A percentile compares a stretch with the other conserved stretches of the same genome.
phyloP scores from a whole-genome alignment of 2,888 invertebrate species.

The Celastrina argiolus region DNA sequence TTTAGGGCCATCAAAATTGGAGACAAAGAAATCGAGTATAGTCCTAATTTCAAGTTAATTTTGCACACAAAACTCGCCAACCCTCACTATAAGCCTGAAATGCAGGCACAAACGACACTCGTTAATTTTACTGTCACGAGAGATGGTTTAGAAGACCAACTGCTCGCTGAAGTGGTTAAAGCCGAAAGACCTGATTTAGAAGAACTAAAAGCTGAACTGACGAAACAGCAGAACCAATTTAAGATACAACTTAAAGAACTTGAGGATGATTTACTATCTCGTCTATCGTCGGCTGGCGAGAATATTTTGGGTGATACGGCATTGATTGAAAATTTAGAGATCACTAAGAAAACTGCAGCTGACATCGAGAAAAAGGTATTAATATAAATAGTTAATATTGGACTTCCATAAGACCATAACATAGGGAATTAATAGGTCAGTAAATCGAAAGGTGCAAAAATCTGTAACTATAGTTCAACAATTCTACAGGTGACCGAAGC shows the following conservation, averaged over 20 bases:
- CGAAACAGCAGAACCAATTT: constrained; percentile 97
- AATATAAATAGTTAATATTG: background rate
- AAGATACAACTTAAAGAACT: constrained; percentile 95
- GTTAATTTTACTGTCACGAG: constrained; percentile 98
- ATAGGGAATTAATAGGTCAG: background rate
- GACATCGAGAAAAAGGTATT: constrained; percentile 93
- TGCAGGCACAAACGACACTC: constrained; percentile 98
- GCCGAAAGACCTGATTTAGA: constrained; percentile 97
- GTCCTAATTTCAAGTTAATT: constrained; percentile 89
- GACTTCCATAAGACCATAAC: background rate
- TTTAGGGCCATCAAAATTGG: constrained; percentile 95
- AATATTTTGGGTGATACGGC: constrained; percentile 97
- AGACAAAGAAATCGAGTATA: constrained; percentile 97
- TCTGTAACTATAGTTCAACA: no score
- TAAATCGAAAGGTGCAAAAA: no score
- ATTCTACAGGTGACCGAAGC: constrained; percentile 85
- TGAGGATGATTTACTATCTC: constrained; percentile 94
- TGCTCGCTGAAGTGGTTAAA: constrained; percentile 97
- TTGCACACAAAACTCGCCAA: constrained; percentile 97
- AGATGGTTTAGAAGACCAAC: constrained; percentile 96
- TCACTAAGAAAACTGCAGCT: constrained; percentile 95
- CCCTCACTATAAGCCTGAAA: constrained; percentile 98
- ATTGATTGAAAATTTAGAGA: constrained; percentile 96
- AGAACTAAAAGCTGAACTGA: constrained; percentile 94
- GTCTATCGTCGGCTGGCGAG: constrained; percentile 93